Evolutionary conservation across 1,140 invertebrate species (phyloP).

Genomic region (Micrasema longulum): DNA sequence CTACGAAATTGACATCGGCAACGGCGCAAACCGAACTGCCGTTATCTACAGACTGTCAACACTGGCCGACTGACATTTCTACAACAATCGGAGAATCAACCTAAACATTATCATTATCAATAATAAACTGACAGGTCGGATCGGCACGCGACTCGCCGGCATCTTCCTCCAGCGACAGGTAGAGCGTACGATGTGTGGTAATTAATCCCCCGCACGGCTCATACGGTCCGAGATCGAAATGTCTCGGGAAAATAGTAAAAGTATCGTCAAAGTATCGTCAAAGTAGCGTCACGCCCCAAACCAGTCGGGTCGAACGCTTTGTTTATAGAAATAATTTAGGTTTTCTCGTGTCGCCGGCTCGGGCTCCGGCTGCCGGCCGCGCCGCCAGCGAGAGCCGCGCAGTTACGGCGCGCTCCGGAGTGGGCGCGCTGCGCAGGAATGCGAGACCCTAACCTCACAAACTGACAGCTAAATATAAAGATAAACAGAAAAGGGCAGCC

Average conservation of each 20-base stretch:
- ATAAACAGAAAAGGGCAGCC: conserved; percentile 59
- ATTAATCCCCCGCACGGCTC: no score
- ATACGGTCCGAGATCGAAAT: conserved; percentile 36
- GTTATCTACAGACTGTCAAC: conserved; percentile 32
- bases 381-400: background rate
- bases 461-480: background rate
- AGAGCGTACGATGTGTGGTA: no score
- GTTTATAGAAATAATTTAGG: conserved; percentile 55
- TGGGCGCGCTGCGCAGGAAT: conserved; percentile 41
- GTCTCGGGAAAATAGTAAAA: conserved; percentile 37
- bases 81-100: conserved; percentile 3
- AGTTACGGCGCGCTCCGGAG: conserved; percentile 24
- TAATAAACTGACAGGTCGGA: background rate
- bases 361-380: background rate
- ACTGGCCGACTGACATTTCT: conserved; percentile 17
- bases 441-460: conserved; percentile 37
- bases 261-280: no score
- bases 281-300: conserved; percentile 44
- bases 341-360: conserved; percentile 54
- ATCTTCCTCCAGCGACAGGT: background rate
- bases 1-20: conserved; percentile 14
- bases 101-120: no score
- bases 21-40: conserved; percentile 19
- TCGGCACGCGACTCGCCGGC: background rate
- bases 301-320: conserved; percentile 39